phyloP scores from a whole-genome alignment of 2,113 vertebrate species.

The Sprattus sprattus region DNA sequence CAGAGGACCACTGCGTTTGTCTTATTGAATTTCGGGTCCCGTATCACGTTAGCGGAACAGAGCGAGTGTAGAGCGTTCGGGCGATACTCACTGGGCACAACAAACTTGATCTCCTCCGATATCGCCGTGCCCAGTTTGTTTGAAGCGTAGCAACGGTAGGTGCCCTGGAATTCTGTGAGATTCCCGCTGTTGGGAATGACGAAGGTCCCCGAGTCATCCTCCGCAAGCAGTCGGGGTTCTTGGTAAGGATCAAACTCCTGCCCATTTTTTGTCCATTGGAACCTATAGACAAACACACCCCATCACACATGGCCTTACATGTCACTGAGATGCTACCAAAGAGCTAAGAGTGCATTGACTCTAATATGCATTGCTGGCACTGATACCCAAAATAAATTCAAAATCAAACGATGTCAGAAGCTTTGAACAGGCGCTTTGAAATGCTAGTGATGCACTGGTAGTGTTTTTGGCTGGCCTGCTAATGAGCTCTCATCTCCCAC shows the following conservation, averaged over 20 bases:
- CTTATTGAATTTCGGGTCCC: conserved; percentile 41
- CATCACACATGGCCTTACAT: not conserved
- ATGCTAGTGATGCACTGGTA: conserved; percentile 30
- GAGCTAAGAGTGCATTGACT: not conserved
- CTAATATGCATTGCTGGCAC: not conserved
- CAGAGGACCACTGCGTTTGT: conserved; percentile 45
- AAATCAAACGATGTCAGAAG: conserved; percentile 32
- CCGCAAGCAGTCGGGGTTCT: conserved; percentile 77
- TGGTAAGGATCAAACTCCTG: conserved; percentile 80
- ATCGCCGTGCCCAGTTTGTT: conserved; percentile 86
- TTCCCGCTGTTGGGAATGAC: conserved; percentile 87
- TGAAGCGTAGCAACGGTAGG: conserved; percentile 86
- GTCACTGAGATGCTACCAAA: not conserved
- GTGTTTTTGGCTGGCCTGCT: conserved; percentile 16
- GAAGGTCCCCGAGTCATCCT: conserved; percentile 87
- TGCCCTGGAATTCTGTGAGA: conserved; percentile 86
- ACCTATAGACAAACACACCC: conserved; percentile 66
- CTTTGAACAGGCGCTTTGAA: conserved; percentile 40
- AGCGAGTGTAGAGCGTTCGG: not conserved
- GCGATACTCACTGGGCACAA: conserved; percentile 87
- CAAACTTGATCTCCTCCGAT: conserved; percentile 88
- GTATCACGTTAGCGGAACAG: not conserved
- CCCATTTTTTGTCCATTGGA: conserved; percentile 88
- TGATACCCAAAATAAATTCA: conserved; percentile 11
- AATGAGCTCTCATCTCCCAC: conserved; percentile 28